A percentile compares a stretch with the other conserved stretches of the same genome.
phyloP scores from a whole-genome alignment of 23 tunicate species.

The Ciona savignyi region DNA sequence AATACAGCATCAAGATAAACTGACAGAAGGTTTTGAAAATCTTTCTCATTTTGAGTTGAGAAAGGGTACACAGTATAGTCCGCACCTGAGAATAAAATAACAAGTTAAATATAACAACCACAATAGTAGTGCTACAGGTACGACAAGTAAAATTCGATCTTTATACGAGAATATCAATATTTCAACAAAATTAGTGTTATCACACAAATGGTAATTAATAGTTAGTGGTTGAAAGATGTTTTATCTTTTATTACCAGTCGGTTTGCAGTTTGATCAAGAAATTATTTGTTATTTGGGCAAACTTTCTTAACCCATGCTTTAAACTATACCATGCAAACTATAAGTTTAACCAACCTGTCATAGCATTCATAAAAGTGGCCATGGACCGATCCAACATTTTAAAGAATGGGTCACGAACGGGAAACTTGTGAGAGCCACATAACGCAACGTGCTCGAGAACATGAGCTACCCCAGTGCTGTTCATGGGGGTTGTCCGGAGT shows the following conservation, averaged over 20 bases:
- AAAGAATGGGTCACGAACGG: slow-evolving; percentile 98
- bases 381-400: slow-evolving; percentile 98
- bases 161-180: too few species aligned
- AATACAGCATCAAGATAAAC: slow-evolving; percentile 96
- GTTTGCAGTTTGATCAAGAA: too few species aligned
- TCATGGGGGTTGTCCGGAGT: slow-evolving; percentile 86
- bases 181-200: too few species aligned
- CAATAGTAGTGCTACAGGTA: too few species aligned
- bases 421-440: slow-evolving; percentile 88
- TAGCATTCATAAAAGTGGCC: slow-evolving; percentile 96
- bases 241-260: too few species aligned
- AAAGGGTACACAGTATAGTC: slow-evolving; percentile 99
- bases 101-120: neutral
- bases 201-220: too few species aligned
- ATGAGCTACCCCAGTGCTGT: slow-evolving; percentile 95
- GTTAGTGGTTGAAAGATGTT: too few species aligned
- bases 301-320: too few species aligned
- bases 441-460: slow-evolving; percentile 96
- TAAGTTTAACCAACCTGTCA: slow-evolving; percentile 68
- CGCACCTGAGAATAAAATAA: slow-evolving; percentile 33
- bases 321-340: neutral
- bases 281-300: too few species aligned
- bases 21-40: slow-evolving; percentile 81
- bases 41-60: slow-evolving; percentile 81
- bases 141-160: too few species aligned